Conservation (phyloP, 2,797 vertebrate species). For the Pseudotriccus pelzelni region DNA sequence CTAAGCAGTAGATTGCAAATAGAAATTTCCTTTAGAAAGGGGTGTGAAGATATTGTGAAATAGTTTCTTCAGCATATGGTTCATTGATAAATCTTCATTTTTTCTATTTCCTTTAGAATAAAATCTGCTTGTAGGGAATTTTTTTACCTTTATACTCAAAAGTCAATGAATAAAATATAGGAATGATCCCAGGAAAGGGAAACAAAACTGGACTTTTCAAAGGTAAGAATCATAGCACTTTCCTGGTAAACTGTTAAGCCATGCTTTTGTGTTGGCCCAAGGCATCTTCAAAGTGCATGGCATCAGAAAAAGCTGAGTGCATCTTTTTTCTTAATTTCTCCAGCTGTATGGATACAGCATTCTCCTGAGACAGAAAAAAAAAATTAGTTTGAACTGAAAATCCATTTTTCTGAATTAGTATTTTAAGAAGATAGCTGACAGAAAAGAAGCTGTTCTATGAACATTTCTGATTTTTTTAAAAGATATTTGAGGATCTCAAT, state of each 20-base stretch:
- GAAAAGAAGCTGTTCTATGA: background rate
- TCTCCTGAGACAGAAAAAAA: background rate
- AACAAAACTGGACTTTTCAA: background rate
- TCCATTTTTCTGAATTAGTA: background rate
- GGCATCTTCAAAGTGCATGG: background rate
- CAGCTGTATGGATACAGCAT: accelerated
- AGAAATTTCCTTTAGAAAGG: background rate
- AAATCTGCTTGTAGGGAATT: background rate
- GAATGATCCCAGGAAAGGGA: background rate
- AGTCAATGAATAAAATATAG: background rate
- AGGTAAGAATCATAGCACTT: background rate
- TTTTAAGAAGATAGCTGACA: background rate
- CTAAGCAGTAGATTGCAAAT: background rate
- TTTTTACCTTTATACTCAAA: background rate
- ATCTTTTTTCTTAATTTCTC: background rate
- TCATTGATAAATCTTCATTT: background rate
- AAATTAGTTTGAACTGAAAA: background rate
- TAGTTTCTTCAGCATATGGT: background rate
- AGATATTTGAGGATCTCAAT: background rate
- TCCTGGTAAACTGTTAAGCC: background rate
- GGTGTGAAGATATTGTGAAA: background rate
- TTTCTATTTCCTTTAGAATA: background rate
- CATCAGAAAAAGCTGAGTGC: background rate
- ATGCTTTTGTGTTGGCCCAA: background rate
- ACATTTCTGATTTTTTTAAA: background rate